Evolutionary conservation across 2,113 vertebrate species (phyloP), one percentile per base, ranked within the genome.

Genomic region (Puma concolor): DNA sequence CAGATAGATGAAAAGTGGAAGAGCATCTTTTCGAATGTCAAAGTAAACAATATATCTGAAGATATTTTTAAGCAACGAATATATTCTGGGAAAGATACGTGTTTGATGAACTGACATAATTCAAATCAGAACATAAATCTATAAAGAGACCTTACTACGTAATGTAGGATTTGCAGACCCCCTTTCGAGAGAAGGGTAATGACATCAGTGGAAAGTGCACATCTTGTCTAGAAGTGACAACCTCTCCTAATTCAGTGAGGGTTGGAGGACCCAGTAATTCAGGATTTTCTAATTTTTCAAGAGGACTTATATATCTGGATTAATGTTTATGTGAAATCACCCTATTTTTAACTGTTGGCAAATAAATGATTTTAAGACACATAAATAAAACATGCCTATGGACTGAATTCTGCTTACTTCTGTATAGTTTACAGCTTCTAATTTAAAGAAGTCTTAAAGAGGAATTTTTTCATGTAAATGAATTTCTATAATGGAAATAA

Each of bases 311-410:
- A 92, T 44, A 80, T 80, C 10, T 89, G 50, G 11, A 27, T 76
- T 81, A 41, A 94, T 76, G 88, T 88, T 96, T 93, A 12, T 66
- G 2, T 89, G 48, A 88, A 96, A 38, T 79, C 14, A 95, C 0
- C 27, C 31, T 23, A 87, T 77, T 91, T 97, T 97, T 83, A 94
- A 90, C 69, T 85, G 8, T 74, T 74, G 54, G 15, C 76, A 93
- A 80, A 67, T 92, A 77, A 77, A 77, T 48, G 27, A 91, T 94
- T 96, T 95, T 82, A 52, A 88, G 83, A 64, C 25, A 64, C 7
- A 50, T 27, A 63, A 36, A 2, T 69, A 89, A 90, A 95, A n/a
- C 13, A 52, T 81, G 54, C 1, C 8, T 36, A 19, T 44, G 48
- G 67, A n/a, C 52, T 88, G 38, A 82, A 90, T 95, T 92, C 84